Percentiles rank a stretch among this genome's conserved stretches.
phyloP scores from a whole-genome alignment of 2,797 vertebrate genomes.

The Phataginus tetradactyla region DNA sequence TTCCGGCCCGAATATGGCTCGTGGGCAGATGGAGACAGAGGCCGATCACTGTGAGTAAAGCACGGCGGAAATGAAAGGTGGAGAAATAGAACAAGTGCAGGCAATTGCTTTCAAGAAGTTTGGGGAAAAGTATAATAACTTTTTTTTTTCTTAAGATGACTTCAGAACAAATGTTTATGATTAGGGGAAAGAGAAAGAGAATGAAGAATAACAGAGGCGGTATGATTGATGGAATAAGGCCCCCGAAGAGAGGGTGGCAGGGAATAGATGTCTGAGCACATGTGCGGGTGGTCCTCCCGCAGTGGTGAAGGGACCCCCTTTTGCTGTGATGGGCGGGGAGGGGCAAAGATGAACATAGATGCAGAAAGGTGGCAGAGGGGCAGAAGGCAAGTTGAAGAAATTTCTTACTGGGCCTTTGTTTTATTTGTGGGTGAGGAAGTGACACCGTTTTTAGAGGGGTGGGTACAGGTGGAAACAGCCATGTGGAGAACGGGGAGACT shows the following conservation, averaged over 20 bases:
- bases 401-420: neutral
- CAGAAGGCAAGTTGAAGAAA: neutral
- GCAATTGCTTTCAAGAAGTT: neutral
- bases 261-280: too few species aligned
- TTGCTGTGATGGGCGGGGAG: neutral
- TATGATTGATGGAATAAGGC: neutral
- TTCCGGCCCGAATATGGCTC: neutral
- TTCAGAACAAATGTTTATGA: neutral
- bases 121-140: neutral
- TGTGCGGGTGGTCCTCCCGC: neutral
- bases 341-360: neutral
- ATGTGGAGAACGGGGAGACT: neutral
- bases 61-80: neutral
- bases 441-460: neutral
- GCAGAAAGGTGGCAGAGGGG: neutral
- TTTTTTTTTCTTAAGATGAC: too few species aligned
- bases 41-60: neutral
- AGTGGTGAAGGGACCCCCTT: too few species aligned
- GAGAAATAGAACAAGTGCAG: neutral
- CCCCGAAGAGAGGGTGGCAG: neutral
- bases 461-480: neutral
- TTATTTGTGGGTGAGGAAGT: neutral
- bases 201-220: neutral
- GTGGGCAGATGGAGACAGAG: neutral
- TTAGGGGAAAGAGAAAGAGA: neutral